Percentiles rank a stretch among this genome's conserved stretches.
Evolutionary conservation across 30 jellyfish, hydroid and myxozoan genomes (phyloP).

Genomic region (Pseudorhiza aurosa): DNA sequence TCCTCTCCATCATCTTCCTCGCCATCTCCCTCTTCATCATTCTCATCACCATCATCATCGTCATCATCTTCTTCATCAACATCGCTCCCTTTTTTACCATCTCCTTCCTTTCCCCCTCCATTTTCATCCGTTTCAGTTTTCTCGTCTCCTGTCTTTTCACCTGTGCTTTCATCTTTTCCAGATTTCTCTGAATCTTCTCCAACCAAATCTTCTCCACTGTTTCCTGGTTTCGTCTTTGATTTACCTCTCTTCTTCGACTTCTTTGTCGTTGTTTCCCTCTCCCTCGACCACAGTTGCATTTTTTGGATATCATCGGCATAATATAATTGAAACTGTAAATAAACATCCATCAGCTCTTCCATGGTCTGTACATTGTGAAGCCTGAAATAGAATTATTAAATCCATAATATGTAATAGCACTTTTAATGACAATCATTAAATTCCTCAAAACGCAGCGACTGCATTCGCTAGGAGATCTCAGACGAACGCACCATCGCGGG

Average conservation of each 20-base stretch:
- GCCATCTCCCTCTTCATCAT: conserved; percentile 48
- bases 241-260: conserved; percentile 22
- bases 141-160: conserved; percentile 36
- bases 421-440: too few relatives aligned
- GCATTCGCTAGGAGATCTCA: too few relatives aligned
- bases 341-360: conserved; percentile 95
- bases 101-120: conserved; percentile 23
- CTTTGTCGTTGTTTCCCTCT: conserved; percentile 30
- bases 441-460: too few relatives aligned
- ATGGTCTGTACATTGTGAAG: conserved; percentile 75
- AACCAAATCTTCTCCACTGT: neutral
- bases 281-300: conserved; percentile 82
- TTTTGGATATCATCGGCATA: conserved; percentile 79
- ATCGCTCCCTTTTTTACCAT: conserved; percentile 15
- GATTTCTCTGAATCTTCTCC: conserved; percentile 21
- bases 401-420: too few relatives aligned
- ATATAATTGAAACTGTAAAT: conserved; percentile 87
- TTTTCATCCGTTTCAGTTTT: neutral
- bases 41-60: conserved; percentile 54
- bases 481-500: too few relatives aligned
- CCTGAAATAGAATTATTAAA: conserved; percentile 44
- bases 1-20: conserved; percentile 54
- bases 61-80: conserved; percentile 63
- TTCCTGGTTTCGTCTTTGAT: neutral
- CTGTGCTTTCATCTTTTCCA: conserved; percentile 7